Evolutionary conservation across 2,888 invertebrate genomes (phyloP), one percentile per base, ranked within the genome.

Genomic region (Thalpophila matura): DNA sequence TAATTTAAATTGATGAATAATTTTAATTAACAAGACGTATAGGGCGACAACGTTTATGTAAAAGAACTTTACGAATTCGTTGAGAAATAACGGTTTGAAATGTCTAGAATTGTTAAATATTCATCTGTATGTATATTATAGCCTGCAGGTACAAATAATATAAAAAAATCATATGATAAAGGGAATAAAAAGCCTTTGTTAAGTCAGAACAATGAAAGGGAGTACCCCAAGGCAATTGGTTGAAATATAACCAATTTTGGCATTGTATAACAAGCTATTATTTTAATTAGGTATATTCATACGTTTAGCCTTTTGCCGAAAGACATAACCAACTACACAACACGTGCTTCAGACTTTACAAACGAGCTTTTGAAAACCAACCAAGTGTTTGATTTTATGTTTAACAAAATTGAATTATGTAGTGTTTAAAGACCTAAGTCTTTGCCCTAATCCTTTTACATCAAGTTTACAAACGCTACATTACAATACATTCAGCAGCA

Each of bases 1-100:
- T n/a, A n/a, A n/a, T n/a, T n/a, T n/a, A n/a, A n/a, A 33, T 10
- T 53, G 49, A 31, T 38, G 31, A 56, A 29, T 70, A 38, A 35
- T 37, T 49, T 27, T 29, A 49, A 37, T 55, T 45, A 42, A 26
- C 4, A 29, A n/a, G n/a, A n/a, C n/a, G n/a, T n/a, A n/a, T n/a
- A n/a, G n/a, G n/a, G n/a, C n/a, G n/a, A n/a, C n/a, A n/a, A n/a
- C n/a, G n/a, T n/a, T n/a, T n/a, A n/a, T n/a, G n/a, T n/a, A n/a
- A n/a, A n/a, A n/a, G n/a, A n/a, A n/a, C n/a, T n/a, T n/a, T n/a
- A n/a, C n/a, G n/a, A n/a, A n/a, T n/a, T n/a, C n/a, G n/a, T n/a
- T n/a, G n/a, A n/a, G n/a, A n/a, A n/a, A n/a, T n/a, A n/a, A n/a
- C n/a, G n/a, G n/a, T n/a, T n/a, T n/a, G n/a, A n/a, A n/a, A n/a